These are phyloP conservation scores for Osedax frankpressi DNA, from an alignment of 2,888 invertebrate genomes.

Conservation along the genomic window DNA sequence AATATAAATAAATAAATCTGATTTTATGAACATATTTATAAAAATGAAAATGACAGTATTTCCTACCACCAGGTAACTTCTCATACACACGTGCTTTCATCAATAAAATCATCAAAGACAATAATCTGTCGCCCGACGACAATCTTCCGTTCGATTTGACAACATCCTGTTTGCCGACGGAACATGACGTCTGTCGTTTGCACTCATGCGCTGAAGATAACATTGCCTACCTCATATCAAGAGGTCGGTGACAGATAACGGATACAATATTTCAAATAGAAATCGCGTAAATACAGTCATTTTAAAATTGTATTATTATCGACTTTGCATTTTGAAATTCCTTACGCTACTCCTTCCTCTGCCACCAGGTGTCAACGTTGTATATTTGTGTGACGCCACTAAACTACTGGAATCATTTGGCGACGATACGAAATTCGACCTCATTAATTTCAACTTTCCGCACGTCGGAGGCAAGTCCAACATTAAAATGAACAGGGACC, in stretches of 20 bases:
- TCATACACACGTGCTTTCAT: not conserved
- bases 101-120: not conserved
- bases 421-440: slow-evolving; percentile 40
- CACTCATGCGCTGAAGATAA: not conserved
- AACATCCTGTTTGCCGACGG: not conserved
- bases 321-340: too few species aligned
- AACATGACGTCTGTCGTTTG: not conserved
- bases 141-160: not conserved
- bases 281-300: too few species aligned
- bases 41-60: too few species aligned
- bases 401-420: not conserved
- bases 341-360: too few species aligned
- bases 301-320: too few species aligned
- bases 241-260: too few species aligned
- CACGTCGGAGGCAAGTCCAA: slow-evolving; percentile 55
- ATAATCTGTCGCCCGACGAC: not conserved
- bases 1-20: too few species aligned
- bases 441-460: slow-evolving; percentile 55
- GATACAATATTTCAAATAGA: too few species aligned
- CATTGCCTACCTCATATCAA: not conserved
- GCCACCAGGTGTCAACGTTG: not conserved
- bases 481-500: slow-evolving; percentile 51
- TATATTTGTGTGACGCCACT: not conserved
- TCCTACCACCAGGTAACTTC: not conserved
- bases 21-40: too few species aligned